A percentile compares a stretch with the other conserved stretches of the same genome.
phyloP scores from a whole-genome alignment of 2,888 invertebrate genomes.

The Copidosoma aretas region DNA sequence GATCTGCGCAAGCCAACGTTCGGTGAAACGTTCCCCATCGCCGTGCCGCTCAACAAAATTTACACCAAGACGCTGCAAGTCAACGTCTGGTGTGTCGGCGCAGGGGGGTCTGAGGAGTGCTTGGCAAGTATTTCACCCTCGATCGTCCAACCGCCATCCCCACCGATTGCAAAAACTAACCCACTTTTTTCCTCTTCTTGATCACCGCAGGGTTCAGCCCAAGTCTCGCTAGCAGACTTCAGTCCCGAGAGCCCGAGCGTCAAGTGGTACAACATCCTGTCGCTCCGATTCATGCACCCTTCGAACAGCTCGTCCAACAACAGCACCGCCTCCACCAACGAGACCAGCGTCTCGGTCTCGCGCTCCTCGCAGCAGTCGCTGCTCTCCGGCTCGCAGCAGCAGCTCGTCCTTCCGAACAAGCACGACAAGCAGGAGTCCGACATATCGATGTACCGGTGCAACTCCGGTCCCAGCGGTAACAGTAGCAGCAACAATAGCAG shows the following conservation, averaged over 20 bases:
- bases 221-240: conserved; percentile 95
- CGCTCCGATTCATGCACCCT: conserved; percentile 78
- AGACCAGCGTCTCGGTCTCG: conserved; percentile 42
- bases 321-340: conserved; percentile 20
- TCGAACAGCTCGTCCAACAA: conserved; percentile 49
- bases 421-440: conserved; percentile 66
- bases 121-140: conserved; percentile 70
- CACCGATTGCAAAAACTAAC: neutral
- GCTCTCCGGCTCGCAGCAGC: conserved; percentile 40
- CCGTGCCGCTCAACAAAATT: conserved; percentile 77
- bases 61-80: conserved; percentile 90
- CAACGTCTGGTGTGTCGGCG: conserved; percentile 78
- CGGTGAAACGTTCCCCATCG: conserved; percentile 79
- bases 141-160: neutral
- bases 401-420: conserved; percentile 41
- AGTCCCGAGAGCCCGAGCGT: conserved; percentile 80
- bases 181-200: conserved; percentile 18
- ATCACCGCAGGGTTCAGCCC: conserved; percentile 82
- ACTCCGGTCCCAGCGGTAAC: conserved; percentile 41
- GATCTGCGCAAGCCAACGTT: conserved; percentile 79
- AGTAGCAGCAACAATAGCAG: conserved; percentile 26
- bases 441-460: conserved; percentile 58
- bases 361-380: conserved; percentile 10
- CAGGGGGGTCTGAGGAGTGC: conserved; percentile 77
- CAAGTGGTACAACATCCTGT: conserved; percentile 95